A percentile compares a stretch with the other conserved stretches of the same genome.
These are phyloP conservation scores for Thera obeliscata DNA, from an alignment of 2,888 invertebrate genomes.

Conservation along the genomic window DNA sequence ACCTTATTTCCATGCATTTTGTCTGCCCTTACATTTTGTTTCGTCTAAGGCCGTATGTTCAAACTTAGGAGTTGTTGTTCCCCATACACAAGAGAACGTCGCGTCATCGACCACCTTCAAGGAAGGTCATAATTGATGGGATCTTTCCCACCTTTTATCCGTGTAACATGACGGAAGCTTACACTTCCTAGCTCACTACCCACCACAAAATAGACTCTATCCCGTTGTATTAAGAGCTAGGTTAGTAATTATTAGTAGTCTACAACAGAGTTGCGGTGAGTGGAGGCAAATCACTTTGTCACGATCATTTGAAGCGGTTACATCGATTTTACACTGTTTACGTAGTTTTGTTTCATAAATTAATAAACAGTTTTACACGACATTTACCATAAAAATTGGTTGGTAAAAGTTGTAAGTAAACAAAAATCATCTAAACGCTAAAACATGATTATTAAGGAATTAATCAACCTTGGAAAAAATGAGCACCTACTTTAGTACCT, in stretches of 20 bases:
- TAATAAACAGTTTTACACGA: background rate
- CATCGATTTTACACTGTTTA: conserved; percentile 52
- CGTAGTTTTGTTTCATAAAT: conserved; percentile 22
- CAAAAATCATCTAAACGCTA: no score
- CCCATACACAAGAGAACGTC: conserved; percentile 9
- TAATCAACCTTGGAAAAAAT: no score
- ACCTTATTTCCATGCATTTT: no score
- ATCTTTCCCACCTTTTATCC: conserved; percentile 46
- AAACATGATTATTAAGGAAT: no score
- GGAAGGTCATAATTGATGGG: conserved; percentile 44
- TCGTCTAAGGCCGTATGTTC: background rate
- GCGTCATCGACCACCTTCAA: conserved; percentile 33
- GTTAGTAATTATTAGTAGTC: conserved; percentile 15
- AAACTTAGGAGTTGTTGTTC: background rate
- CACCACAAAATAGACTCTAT: conserved; percentile 21
- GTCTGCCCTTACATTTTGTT: no score
- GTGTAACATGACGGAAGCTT: conserved; percentile 38
- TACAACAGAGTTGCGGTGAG: conserved; percentile 42
- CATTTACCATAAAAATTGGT: no score
- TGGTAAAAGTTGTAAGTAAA: no score
- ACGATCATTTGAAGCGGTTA: conserved; percentile 50
- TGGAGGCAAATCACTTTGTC: conserved; percentile 54
- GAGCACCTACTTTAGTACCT: no score
- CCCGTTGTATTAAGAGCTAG: conserved; percentile 7
- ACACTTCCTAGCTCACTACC: conserved; percentile 11